A percentile compares a stretch with the other conserved stretches of the same genome.
Evolutionary conservation across 2,888 invertebrate species (phyloP).

Genomic region (Lamellibrachia satsuma): DNA sequence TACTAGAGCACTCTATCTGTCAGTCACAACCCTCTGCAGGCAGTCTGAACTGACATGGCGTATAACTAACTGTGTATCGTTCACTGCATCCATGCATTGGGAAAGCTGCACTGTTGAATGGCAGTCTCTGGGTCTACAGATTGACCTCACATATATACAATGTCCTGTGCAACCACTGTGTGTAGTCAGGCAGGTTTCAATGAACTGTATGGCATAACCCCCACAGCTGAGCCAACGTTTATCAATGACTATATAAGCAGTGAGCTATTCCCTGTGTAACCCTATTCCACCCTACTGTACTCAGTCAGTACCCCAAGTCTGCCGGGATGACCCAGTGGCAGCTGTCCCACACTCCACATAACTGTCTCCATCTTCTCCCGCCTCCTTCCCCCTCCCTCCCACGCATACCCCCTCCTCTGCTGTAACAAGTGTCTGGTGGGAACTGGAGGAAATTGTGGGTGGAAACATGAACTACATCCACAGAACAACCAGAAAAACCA

Average conservation of each 20-base stretch:
- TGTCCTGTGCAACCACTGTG: not conserved
- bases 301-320: not conserved
- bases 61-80: not conserved
- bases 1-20: not conserved
- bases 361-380: not conserved
- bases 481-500: not conserved
- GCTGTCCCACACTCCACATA: not conserved
- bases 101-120: not conserved
- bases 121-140: not conserved
- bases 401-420: not conserved
- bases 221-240: not conserved
- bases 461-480: not conserved
- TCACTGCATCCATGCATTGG: not conserved
- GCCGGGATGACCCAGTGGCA: not conserved
- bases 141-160: not conserved
- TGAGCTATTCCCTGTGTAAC: not conserved
- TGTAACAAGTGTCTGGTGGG: not conserved
- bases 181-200: too few species aligned
- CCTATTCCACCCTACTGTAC: not conserved
- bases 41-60: not conserved
- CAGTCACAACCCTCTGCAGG: too few species aligned
- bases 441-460: too few species aligned
- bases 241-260: not conserved
- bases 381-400: not conserved
- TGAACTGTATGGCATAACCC: too few species aligned